These are phyloP conservation scores for Lycia hirtaria DNA, from an alignment of 2,888 invertebrate species.

Conservation along the genomic window DNA sequence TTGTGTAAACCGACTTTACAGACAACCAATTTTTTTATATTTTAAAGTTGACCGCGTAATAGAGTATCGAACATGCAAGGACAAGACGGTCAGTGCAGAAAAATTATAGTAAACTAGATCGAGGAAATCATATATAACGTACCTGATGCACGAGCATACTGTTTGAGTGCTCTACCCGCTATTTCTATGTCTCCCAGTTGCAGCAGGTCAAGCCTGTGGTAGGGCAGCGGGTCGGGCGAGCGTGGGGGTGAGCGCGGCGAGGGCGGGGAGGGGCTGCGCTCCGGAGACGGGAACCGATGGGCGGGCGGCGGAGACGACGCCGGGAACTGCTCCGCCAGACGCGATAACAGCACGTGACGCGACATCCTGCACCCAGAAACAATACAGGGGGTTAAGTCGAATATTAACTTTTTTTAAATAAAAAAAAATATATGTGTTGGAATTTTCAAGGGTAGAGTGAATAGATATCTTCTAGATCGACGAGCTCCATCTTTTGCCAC, in stretches of 20 bases:
- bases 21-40: no score
- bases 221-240: conserved; percentile 66
- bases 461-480: no score
- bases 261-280: conserved; percentile 71
- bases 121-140: conserved; percentile 24
- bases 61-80: no score
- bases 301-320: conserved; percentile 67
- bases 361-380: conserved; percentile 68
- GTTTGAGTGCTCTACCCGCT: conserved; percentile 78
- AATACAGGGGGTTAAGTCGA: no score
- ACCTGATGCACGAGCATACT: conserved; percentile 82
- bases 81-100: no score
- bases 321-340: conserved; percentile 80
- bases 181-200: conserved; percentile 78
- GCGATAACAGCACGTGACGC: conserved; percentile 76
- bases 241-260: conserved; percentile 67
- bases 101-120: no score
- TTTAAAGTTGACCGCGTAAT: no score
- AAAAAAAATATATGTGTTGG: no score
- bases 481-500: no score
- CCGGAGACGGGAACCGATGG: conserved; percentile 74
- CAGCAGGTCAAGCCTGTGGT: conserved; percentile 67
- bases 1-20: no score
- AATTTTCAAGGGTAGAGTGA: no score
- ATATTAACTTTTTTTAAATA: no score